A percentile compares a stretch with the other conserved stretches of the same genome.
These are phyloP conservation scores for Megatriorchis doriae DNA, from an alignment of 2,113 vertebrate genomes.

Conservation along the genomic window DNA sequence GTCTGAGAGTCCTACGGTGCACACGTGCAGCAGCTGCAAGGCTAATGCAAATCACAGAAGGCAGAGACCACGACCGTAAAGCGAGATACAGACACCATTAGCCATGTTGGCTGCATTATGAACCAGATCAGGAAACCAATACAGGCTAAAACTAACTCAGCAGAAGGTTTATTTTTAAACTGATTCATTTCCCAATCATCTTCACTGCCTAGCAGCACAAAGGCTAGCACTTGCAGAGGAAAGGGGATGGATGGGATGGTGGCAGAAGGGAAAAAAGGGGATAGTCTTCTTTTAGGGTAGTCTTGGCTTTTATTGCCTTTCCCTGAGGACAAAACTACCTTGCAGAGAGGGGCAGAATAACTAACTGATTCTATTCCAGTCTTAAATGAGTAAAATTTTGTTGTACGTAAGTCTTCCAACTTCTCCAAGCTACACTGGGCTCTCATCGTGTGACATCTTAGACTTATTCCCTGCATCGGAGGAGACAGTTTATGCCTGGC, in stretches of 20 bases:
- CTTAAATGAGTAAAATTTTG: neutral
- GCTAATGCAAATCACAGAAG: conserved; percentile 62
- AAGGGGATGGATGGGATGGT: neutral
- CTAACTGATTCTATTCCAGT: neutral
- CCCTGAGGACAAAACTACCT: neutral
- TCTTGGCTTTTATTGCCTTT: neutral
- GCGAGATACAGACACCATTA: neutral
- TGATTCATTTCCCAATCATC: neutral
- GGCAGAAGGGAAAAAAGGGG: neutral
- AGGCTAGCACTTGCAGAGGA: neutral
- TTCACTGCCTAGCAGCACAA: neutral
- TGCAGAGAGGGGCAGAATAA: neutral
- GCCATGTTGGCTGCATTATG: conserved; percentile 12
- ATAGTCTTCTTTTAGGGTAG: neutral
- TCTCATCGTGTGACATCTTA: neutral
- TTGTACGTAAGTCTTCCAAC: neutral
- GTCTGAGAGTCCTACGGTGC: neutral
- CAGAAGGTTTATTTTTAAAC: conserved; percentile 29
- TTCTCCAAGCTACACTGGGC: neutral
- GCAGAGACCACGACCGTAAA: neutral
- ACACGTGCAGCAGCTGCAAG: conserved; percentile 51
- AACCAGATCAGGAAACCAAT: conserved; percentile 38
- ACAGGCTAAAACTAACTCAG: conserved; percentile 20
- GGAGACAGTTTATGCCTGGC: neutral
- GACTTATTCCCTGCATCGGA: neutral